These are phyloP conservation scores for Lanius ludovicianus DNA, from an alignment of 2,113 vertebrate species.

Conservation along the genomic window DNA sequence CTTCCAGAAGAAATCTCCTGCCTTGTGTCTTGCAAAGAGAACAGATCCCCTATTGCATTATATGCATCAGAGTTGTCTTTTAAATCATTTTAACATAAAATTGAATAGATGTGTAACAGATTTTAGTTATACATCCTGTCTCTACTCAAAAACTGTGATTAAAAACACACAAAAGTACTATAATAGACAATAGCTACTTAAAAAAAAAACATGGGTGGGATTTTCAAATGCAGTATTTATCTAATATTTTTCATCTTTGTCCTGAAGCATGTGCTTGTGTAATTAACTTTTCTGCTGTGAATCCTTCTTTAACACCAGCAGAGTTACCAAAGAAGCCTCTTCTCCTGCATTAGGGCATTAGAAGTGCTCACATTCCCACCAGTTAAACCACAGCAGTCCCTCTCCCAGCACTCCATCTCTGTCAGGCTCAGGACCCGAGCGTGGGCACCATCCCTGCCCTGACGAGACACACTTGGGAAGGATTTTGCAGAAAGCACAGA, in stretches of 20 bases:
- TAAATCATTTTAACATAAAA: neutral
- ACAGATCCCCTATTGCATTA: neutral
- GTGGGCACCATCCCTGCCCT: fast-evolving
- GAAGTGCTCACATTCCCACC: neutral
- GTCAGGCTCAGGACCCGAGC: neutral
- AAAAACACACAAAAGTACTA: neutral
- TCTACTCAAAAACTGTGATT: neutral
- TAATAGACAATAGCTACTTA: neutral
- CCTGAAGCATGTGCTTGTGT: neutral
- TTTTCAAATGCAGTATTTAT: neutral
- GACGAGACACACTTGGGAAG: fast-evolving
- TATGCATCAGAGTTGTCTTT: neutral
- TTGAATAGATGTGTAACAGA: neutral
- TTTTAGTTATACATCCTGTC: neutral
- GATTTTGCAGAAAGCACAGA: neutral
- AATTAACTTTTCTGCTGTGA: neutral
- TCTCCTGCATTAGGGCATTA: neutral
- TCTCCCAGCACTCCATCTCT: neutral
- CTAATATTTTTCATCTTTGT: neutral
- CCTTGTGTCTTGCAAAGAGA: neutral
- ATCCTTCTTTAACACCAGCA: neutral
- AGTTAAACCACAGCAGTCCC: fast-evolving
- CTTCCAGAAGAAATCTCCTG: neutral
- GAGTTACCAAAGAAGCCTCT: neutral
- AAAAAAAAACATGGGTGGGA: neutral